These are phyloP conservation scores for Crocodylus rhombifer DNA, from an alignment of 2,797 vertebrate species.

Conservation along the genomic window DNA sequence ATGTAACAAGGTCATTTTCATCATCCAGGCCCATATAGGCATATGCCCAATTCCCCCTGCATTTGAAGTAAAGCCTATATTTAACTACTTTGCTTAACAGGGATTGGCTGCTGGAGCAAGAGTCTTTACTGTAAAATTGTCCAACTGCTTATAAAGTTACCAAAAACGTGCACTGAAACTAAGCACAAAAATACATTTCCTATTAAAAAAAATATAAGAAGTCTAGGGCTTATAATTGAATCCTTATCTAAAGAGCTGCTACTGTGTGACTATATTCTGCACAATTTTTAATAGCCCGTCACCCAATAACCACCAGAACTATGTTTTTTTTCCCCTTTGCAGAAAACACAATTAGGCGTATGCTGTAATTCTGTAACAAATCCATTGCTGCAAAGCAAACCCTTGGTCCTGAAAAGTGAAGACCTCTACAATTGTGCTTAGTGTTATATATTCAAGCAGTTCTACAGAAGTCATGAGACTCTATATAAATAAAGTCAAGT, in stretches of 20 bases:
- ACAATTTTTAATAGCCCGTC: conserved; percentile 77
- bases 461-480: not conserved
- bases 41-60: conserved; percentile 42
- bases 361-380: conserved; percentile 71
- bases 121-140: conserved; percentile 75
- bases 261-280: conserved; percentile 69
- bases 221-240: conserved; percentile 75
- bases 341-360: conserved; percentile 64
- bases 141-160: conserved; percentile 75
- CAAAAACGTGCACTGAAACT: conserved; percentile 66
- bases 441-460: not conserved
- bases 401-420: conserved; percentile 33
- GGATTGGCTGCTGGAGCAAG: conserved; percentile 74
- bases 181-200: conserved; percentile 74
- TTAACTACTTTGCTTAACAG: conserved; percentile 59
- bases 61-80: conserved; percentile 60
- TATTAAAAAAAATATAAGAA: conserved; percentile 74
- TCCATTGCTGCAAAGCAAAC: conserved; percentile 69
- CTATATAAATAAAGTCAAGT: not conserved
- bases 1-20: conserved; percentile 72
- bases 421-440: conserved; percentile 7
- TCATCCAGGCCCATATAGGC: conserved; percentile 61
- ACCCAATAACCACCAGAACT: conserved; percentile 68
- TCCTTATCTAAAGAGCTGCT: conserved; percentile 72
- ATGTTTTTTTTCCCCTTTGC: conserved; percentile 1